Percentiles rank a stretch among this genome's conserved stretches.
phyloP scores from a whole-genome alignment of 2,797 vertebrate species.

The Clarias pachynema region DNA sequence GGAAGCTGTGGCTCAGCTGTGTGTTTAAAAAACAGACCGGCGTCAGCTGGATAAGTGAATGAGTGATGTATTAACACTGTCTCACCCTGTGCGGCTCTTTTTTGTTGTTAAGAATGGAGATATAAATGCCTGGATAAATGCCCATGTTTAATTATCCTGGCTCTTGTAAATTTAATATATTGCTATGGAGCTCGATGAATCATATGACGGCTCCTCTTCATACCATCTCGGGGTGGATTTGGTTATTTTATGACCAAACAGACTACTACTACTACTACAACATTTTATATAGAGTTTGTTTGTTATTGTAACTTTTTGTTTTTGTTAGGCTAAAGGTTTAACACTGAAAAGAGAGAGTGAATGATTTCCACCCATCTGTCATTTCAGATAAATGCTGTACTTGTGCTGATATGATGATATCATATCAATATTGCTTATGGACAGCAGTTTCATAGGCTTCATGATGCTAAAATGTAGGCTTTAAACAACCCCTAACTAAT shows the following conservation, averaged over 20 bases:
- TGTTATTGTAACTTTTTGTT: slow-evolving; percentile 43
- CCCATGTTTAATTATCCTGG: neutral
- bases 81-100: slow-evolving; percentile 11
- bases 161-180: neutral
- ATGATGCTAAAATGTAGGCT: neutral
- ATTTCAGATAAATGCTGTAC: neutral
- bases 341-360: slow-evolving; percentile 7
- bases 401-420: neutral
- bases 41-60: neutral
- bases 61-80: slow-evolving; percentile 23
- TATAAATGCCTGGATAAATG: neutral
- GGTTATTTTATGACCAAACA: slow-evolving; percentile 7
- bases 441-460: neutral
- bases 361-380: neutral
- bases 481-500: neutral
- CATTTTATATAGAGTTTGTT: slow-evolving; percentile 24
- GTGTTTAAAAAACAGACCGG: neutral
- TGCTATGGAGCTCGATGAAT: neutral
- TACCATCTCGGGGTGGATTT: neutral
- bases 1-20: slow-evolving; percentile 12
- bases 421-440: neutral
- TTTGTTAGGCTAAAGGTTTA: slow-evolving; percentile 27
- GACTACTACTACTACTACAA: neutral
- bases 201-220: neutral
- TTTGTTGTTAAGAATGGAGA: slow-evolving; percentile 8